phyloP scores from a whole-genome alignment of 2,888 invertebrate genomes.

The Endomychus coccineus region DNA sequence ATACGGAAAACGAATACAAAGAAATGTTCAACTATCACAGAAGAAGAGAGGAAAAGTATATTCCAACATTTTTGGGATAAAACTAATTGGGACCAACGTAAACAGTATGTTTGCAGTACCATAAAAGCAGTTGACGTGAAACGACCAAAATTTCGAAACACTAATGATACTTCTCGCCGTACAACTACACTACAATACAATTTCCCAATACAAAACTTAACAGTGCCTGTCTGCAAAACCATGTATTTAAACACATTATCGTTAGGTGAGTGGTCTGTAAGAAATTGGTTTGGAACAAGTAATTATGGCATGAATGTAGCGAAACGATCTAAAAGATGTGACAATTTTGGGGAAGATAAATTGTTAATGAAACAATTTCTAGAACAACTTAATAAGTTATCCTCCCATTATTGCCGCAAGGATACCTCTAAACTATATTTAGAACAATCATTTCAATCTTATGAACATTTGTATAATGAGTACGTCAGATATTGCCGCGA shows the following conservation, averaged over 20 bases:
- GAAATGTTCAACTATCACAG: too few relatives aligned
- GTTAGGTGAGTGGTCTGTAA: background rate
- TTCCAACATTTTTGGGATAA: background rate
- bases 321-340: background rate
- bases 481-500: too few relatives aligned
- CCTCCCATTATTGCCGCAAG: conserved; percentile 13
- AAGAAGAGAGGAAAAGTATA: background rate
- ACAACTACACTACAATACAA: background rate
- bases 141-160: background rate
- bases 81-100: background rate
- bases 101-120: background rate
- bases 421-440: conserved; percentile 5
- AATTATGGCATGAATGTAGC: background rate
- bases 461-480: conserved; percentile 4
- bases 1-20: too few relatives aligned
- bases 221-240: background rate
- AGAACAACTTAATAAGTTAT: background rate
- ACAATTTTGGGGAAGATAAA: background rate
- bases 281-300: background rate
- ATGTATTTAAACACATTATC: background rate
- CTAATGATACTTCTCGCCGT: background rate
- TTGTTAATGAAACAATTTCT: background rate
- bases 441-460: background rate
- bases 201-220: background rate
- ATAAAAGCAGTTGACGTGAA: background rate